Conservation (phyloP, 1,140 invertebrate species). For the Platyscapa corneri region DNA sequence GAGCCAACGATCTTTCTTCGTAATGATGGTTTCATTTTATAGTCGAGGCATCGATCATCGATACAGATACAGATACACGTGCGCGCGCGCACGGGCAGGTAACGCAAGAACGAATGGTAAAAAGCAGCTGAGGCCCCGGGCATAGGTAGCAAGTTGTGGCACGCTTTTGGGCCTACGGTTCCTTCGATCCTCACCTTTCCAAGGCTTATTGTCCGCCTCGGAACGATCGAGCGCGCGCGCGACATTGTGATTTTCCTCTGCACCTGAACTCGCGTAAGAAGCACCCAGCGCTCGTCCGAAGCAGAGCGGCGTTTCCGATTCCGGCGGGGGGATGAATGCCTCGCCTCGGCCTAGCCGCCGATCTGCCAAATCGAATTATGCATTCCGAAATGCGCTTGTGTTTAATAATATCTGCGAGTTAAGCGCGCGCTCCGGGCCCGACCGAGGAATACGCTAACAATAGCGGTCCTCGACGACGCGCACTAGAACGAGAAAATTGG, state of each 20-base stretch:
- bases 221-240: not conserved
- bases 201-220: not conserved
- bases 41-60: slow-evolving; percentile 13
- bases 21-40: slow-evolving; percentile 48
- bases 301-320: slow-evolving; percentile 42
- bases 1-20: slow-evolving; percentile 12
- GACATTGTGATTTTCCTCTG: slow-evolving; percentile 47
- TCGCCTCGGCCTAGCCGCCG: too few relatives aligned
- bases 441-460: too few relatives aligned
- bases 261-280: slow-evolving; percentile 36
- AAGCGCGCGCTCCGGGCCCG: too few relatives aligned
- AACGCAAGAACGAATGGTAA: not conserved
- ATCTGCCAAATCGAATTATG: too few relatives aligned
- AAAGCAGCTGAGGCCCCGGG: slow-evolving; percentile 26
- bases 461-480: too few relatives aligned
- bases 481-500: too few relatives aligned
- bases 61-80: too few relatives aligned
- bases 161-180: slow-evolving; percentile 23
- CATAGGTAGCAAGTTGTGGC: slow-evolving; percentile 19
- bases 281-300: not conserved
- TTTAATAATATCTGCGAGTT: too few relatives aligned
- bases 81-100: not conserved
- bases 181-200: slow-evolving; percentile 11
- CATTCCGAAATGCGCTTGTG: too few relatives aligned
- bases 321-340: slow-evolving; percentile 16